Conservation (phyloP, 2,113 vertebrate genomes). For the Balaeniceps rex region DNA sequence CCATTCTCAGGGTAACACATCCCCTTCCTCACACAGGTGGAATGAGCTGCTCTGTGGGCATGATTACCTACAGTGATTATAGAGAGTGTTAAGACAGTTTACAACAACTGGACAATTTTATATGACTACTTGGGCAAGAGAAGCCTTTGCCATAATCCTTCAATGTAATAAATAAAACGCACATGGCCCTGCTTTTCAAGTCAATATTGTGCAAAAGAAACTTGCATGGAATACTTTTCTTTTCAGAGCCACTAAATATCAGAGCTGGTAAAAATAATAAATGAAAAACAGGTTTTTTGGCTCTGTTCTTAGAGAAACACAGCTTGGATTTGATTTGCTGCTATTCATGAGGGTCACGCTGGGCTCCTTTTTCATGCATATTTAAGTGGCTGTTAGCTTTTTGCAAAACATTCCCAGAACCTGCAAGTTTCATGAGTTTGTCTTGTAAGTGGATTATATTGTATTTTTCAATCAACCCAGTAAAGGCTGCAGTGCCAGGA, state of each 20-base stretch:
- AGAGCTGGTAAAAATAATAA: background rate
- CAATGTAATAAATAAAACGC: background rate
- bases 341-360: slow-evolving; percentile 30
- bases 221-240: background rate
- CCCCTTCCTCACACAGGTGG: background rate
- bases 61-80: background rate
- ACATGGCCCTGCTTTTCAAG: background rate
- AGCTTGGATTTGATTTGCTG: slow-evolving; percentile 19
- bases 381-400: slow-evolving; percentile 40
- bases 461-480: background rate
- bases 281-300: background rate
- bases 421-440: slow-evolving; percentile 37
- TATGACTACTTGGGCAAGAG: background rate
- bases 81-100: background rate
- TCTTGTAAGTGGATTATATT: background rate
- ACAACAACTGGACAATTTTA: background rate
- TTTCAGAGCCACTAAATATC: background rate
- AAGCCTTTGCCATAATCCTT: background rate
- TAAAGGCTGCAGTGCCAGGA: background rate
- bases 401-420: background rate
- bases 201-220: background rate
- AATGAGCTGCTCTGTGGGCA: background rate
- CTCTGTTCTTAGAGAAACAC: background rate
- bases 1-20: background rate
- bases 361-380: slow-evolving; percentile 35